A percentile compares a stretch with the other conserved stretches of the same genome.
phyloP scores from a whole-genome alignment of 2,888 invertebrate genomes.

The Drosophila aldrichi region DNA sequence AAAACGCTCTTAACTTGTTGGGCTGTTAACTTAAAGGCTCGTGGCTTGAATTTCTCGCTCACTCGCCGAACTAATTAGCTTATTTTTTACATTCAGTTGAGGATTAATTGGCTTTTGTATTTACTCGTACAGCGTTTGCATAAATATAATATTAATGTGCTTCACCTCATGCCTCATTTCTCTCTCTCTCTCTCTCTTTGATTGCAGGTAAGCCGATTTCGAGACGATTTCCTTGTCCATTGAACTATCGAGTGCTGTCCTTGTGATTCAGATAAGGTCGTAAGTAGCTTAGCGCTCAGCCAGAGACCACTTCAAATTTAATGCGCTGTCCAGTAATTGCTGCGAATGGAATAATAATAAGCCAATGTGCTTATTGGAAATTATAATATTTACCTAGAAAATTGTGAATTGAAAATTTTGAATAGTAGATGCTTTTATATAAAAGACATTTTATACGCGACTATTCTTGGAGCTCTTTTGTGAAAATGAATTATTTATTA shows the following conservation, averaged over 20 bases:
- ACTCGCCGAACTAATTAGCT: constrained; percentile 37
- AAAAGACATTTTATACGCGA: background rate
- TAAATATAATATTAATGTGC: constrained; percentile 32
- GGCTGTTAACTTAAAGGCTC: constrained; percentile 38
- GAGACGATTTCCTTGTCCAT: constrained; percentile 40
- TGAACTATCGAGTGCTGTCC: constrained; percentile 37
- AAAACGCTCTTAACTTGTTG: constrained; percentile 31
- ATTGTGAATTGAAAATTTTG: background rate
- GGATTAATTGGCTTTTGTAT: constrained; percentile 58
- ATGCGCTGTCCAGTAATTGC: constrained; percentile 27
- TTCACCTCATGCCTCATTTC: constrained; percentile 44
- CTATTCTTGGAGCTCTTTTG: background rate
- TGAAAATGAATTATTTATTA: background rate
- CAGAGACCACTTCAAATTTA: constrained; percentile 19
- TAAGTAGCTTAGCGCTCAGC: constrained; percentile 60
- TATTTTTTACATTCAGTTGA: constrained; percentile 58
- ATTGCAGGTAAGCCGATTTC: constrained; percentile 74
- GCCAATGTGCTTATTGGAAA: constrained; percentile 19
- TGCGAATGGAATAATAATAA: constrained; percentile 15
- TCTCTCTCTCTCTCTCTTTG: constrained; percentile 30
- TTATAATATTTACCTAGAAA: constrained; percentile 9
- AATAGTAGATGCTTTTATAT: background rate
- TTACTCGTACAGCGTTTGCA: constrained; percentile 23
- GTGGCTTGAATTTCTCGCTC: constrained; percentile 9
- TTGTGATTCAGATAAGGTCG: constrained; percentile 39